phyloP scores from a whole-genome alignment of 2,888 invertebrate genomes.

The Abscondita cerata region DNA sequence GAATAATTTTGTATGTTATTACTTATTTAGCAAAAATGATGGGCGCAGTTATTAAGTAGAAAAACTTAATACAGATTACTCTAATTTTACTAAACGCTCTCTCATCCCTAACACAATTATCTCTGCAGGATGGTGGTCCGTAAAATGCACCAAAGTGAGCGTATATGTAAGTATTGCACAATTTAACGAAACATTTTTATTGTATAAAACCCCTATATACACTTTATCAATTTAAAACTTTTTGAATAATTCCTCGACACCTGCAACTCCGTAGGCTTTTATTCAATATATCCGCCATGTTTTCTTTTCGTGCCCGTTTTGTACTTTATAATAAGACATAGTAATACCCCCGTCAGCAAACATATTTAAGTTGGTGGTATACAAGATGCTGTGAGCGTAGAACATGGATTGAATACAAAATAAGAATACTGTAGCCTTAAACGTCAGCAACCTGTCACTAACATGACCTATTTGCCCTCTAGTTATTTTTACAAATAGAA shows the following conservation, averaged over 20 bases:
- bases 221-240: too few relatives aligned
- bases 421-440: slow-evolving; percentile 56
- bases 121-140: slow-evolving; percentile 19
- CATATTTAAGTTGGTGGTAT: slow-evolving; percentile 51
- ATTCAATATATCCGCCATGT: too few relatives aligned
- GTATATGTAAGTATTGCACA: slow-evolving; percentile 6
- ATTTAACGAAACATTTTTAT: too few relatives aligned
- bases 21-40: too few relatives aligned
- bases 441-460: slow-evolving; percentile 56
- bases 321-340: slow-evolving; percentile 40
- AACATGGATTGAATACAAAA: slow-evolving; percentile 57
- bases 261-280: slow-evolving; percentile 9
- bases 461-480: slow-evolving; percentile 51
- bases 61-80: slow-evolving; percentile 40
- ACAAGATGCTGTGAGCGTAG: slow-evolving; percentile 48
- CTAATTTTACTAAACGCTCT: slow-evolving; percentile 38
- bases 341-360: slow-evolving; percentile 50
- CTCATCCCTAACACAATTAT: slow-evolving; percentile 40
- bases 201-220: too few relatives aligned
- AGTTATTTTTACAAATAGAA: slow-evolving; percentile 23
- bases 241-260: too few relatives aligned
- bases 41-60: slow-evolving; percentile 33
- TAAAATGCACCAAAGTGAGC: not conserved
- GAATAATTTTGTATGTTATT: not conserved
- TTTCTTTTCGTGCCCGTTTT: slow-evolving; percentile 13